Evolutionary conservation across 2,797 vertebrate species (phyloP).

Genomic region (Pseudocheirus occidentalis): DNA sequence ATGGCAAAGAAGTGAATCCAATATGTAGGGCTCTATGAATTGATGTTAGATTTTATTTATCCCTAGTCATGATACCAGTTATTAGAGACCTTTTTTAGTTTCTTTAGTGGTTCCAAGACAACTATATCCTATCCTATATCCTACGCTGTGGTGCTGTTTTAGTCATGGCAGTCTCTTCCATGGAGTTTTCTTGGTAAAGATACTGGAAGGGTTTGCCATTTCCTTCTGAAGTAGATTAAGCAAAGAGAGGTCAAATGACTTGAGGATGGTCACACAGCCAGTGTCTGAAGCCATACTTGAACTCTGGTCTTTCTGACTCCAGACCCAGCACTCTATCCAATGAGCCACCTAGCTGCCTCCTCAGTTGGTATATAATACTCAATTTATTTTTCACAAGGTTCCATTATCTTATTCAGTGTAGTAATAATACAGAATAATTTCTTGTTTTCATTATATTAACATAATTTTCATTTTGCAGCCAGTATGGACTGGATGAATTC

Average conservation of each 20-base stretch:
- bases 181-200: not conserved
- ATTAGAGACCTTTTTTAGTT: constrained; percentile 9
- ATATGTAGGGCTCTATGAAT: accelerated
- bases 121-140: constrained; percentile 8
- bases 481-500: constrained; percentile 62
- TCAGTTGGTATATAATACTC: constrained; percentile 48
- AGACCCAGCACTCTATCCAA: not conserved
- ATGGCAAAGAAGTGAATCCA: not conserved
- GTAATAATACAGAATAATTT: constrained; percentile 34
- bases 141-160: not conserved
- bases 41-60: constrained; percentile 10
- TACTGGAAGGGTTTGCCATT: not conserved
- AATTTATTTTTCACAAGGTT: constrained; percentile 53
- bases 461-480: constrained; percentile 60
- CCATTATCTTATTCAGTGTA: constrained; percentile 49
- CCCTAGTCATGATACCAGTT: not conserved
- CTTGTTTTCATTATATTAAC: constrained; percentile 62
- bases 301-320: not conserved
- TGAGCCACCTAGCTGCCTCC: not conserved
- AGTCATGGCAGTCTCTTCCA: not conserved
- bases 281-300: not conserved
- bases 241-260: not conserved
- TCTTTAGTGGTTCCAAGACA: constrained; percentile 6
- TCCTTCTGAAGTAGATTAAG: not conserved
- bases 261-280: not conserved